These are phyloP conservation scores for Enteromius fasciolatus DNA, from an alignment of 2,797 vertebrate species.

Conservation along the genomic window DNA sequence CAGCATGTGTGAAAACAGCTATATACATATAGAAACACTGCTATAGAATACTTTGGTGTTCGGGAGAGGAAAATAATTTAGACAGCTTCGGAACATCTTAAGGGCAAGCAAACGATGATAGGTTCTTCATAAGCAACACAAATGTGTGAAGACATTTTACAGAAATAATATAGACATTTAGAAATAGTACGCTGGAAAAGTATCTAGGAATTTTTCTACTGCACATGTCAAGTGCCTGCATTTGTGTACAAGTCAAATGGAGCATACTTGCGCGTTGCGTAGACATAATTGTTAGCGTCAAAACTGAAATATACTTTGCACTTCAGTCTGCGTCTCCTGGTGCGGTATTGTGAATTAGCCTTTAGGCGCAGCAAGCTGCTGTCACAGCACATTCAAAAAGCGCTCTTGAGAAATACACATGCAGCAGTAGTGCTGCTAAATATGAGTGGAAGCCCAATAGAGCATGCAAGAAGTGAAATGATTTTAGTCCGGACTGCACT, in stretches of 20 bases:
- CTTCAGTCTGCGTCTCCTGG: neutral
- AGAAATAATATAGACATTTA: too few species aligned
- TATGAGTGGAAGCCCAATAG: conserved; percentile 18
- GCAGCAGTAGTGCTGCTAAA: conserved; percentile 19
- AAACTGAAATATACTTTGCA: neutral
- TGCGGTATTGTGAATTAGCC: conserved; percentile 6
- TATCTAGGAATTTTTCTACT: neutral
- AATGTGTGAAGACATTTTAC: neutral
- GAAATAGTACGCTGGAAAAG: neutral
- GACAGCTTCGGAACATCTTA: too few species aligned
- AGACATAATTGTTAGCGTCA: neutral
- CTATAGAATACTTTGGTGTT: too few species aligned
- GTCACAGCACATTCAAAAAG: conserved; percentile 6
- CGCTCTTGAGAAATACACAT: conserved; percentile 19
- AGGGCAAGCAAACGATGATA: neutral
- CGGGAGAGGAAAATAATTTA: too few species aligned
- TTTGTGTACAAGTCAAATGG: neutral
- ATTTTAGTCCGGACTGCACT: conserved; percentile 44
- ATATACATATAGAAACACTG: neutral
- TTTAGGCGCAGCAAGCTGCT: conserved; percentile 1
- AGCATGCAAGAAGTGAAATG: conserved; percentile 46
- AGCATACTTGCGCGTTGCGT: neutral
- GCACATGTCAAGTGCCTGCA: neutral
- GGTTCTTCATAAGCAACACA: neutral
- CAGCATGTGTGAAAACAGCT: neutral